phyloP scores from a whole-genome alignment of 2,888 invertebrate genomes.

The Clivina fossor region DNA sequence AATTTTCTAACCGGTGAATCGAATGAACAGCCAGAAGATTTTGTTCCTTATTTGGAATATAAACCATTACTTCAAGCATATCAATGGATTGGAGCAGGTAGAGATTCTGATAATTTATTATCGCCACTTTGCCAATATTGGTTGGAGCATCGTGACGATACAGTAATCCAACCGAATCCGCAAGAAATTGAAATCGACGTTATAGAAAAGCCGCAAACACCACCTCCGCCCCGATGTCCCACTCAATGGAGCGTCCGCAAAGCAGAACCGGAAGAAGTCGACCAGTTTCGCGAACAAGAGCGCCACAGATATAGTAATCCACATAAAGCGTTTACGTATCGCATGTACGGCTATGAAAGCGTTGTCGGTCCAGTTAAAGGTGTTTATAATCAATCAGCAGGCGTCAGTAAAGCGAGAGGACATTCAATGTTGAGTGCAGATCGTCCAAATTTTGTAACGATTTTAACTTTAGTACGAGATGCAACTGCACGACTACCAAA shows the following conservation, averaged over 20 bases:
- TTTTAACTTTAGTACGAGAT: slow-evolving; percentile 88
- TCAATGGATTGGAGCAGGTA: slow-evolving; percentile 93
- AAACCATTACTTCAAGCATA: slow-evolving; percentile 72
- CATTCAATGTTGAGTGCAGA: slow-evolving; percentile 79
- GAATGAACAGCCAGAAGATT: slow-evolving; percentile 79
- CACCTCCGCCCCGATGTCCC: slow-evolving; percentile 65
- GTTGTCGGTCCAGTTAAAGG: slow-evolving; percentile 83
- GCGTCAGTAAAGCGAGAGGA: slow-evolving; percentile 70
- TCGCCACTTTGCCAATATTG: slow-evolving; percentile 77
- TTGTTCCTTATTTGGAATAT: slow-evolving; percentile 86
- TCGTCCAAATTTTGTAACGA: slow-evolving; percentile 88
- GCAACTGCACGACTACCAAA: slow-evolving; percentile 91
- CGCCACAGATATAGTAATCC: slow-evolving; percentile 82
- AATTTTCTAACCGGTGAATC: slow-evolving; percentile 83
- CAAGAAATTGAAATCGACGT: slow-evolving; percentile 46
- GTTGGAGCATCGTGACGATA: slow-evolving; percentile 64
- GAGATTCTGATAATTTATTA: slow-evolving; percentile 82
- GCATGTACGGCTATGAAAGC: slow-evolving; percentile 82
- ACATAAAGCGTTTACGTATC: slow-evolving; percentile 88
- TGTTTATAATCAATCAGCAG: slow-evolving; percentile 67
- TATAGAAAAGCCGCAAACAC: slow-evolving; percentile 53
- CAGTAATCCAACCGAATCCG: slow-evolving; percentile 40
- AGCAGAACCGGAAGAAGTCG: slow-evolving; percentile 75
- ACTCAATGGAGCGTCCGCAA: slow-evolving; percentile 83
- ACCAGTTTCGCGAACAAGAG: slow-evolving; percentile 78